Conservation (phyloP, 1,140 invertebrate species). For the Aethina tumida region DNA sequence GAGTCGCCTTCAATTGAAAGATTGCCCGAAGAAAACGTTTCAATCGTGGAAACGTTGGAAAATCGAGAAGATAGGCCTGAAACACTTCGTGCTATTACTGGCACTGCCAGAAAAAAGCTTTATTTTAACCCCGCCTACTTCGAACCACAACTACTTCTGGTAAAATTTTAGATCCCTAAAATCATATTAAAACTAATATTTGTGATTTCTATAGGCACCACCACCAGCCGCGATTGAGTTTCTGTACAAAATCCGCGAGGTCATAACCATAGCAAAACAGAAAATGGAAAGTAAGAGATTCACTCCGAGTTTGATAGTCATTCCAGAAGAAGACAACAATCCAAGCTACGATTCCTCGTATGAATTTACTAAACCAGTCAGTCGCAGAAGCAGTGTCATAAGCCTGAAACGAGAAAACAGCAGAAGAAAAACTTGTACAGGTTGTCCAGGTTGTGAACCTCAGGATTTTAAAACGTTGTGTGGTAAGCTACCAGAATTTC, state of each 20-base stretch:
- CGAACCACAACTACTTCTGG: slow-evolving; percentile 70
- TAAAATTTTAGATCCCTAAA: too few relatives aligned
- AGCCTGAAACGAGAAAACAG: slow-evolving; percentile 48
- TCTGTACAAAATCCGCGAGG: slow-evolving; percentile 75
- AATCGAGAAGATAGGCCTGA: slow-evolving; percentile 48
- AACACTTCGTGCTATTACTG: slow-evolving; percentile 48
- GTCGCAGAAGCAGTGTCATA: slow-evolving; percentile 43
- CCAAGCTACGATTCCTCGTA: slow-evolving; percentile 37
- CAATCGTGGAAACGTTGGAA: slow-evolving; percentile 71
- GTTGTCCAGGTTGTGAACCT: slow-evolving; percentile 53
- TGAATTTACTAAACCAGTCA: slow-evolving; percentile 32
- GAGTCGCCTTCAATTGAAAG: slow-evolving; percentile 53
- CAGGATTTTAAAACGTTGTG: slow-evolving; percentile 33
- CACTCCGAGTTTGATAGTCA: slow-evolving; percentile 64
- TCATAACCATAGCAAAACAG: slow-evolving; percentile 76
- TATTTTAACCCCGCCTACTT: slow-evolving; percentile 85
- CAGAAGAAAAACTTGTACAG: slow-evolving; percentile 45
- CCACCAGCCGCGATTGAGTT: slow-evolving; percentile 80
- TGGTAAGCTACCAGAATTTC: slow-evolving; percentile 35
- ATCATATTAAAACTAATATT: too few relatives aligned
- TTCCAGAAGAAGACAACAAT: slow-evolving; percentile 67
- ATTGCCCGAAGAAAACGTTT: slow-evolving; percentile 70
- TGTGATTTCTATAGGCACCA: slow-evolving; percentile 53
- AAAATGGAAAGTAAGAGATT: slow-evolving; percentile 76
- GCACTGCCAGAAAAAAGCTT: slow-evolving; percentile 59